Evolutionary conservation across 2,888 invertebrate genomes (phyloP).

Genomic region (Cephus spinipes): DNA sequence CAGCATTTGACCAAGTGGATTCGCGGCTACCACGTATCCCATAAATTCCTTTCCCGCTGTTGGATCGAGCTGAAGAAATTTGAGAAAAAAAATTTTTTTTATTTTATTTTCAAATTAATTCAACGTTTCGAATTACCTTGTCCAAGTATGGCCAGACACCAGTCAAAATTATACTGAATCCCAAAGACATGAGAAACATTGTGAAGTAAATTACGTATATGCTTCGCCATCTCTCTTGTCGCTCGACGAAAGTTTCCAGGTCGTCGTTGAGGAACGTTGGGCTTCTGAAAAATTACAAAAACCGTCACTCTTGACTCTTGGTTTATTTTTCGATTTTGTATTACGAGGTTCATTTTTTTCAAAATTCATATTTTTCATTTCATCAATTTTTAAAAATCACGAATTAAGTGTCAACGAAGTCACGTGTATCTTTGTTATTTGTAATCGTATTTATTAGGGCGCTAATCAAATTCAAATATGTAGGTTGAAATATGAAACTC

Average conservation of each 20-base stretch:
- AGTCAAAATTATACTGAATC: constrained; percentile 88
- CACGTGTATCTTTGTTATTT: background rate
- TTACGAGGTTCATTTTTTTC: background rate
- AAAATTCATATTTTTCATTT: background rate
- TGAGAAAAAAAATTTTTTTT: background rate
- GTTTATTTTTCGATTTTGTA: background rate
- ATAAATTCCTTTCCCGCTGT: constrained; percentile 84
- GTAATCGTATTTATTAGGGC: background rate
- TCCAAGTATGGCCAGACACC: constrained; percentile 91
- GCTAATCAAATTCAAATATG: background rate
- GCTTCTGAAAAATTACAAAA: background rate
- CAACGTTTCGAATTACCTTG: constrained; percentile 71
- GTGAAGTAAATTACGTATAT: constrained; percentile 87
- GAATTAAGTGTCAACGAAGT: too few species aligned
- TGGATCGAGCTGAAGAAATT: constrained; percentile 77
- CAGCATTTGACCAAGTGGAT: constrained; percentile 88
- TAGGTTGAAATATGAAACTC: background rate
- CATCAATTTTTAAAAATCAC: too few species aligned
- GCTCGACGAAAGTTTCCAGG: constrained; percentile 77
- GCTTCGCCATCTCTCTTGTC: constrained; percentile 80
- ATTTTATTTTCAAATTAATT: background rate
- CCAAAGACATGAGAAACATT: constrained; percentile 90
- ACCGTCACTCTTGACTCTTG: background rate
- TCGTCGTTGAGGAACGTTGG: constrained; percentile 55
- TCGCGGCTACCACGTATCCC: constrained; percentile 87